These are phyloP conservation scores for Rallus limicola DNA, from an alignment of 2,113 vertebrate genomes.

Conservation along the genomic window DNA sequence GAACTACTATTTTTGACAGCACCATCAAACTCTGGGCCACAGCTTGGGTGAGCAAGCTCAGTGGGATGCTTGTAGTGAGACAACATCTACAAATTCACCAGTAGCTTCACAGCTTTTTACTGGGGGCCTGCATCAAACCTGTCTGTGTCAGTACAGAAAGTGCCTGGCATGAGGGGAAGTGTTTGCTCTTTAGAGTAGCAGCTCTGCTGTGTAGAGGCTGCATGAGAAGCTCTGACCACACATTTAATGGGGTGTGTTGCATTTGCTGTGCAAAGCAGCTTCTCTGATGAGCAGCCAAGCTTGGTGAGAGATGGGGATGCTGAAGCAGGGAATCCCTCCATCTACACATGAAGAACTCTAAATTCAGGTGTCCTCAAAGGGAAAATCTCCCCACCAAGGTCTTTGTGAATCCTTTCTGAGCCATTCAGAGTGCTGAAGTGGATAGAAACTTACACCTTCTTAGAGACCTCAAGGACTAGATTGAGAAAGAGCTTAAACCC, in stretches of 20 bases:
- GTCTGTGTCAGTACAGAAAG: background rate
- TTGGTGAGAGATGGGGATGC: background rate
- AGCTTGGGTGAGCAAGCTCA: background rate
- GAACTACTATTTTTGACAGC: background rate
- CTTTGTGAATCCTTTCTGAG: background rate
- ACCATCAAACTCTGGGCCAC: background rate
- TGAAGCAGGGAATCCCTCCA: background rate
- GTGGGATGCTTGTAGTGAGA: background rate
- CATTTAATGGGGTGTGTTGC: fast-evolving
- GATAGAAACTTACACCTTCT: background rate
- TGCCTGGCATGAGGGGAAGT: background rate
- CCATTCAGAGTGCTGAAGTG: background rate
- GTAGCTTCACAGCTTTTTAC: background rate
- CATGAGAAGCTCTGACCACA: background rate
- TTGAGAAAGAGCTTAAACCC: background rate
- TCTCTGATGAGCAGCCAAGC: background rate
- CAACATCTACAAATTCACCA: background rate
- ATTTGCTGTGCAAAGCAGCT: background rate
- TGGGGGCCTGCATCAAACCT: background rate
- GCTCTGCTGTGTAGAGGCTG: background rate
- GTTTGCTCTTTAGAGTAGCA: background rate
- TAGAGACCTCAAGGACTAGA: background rate
- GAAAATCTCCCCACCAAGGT: background rate
- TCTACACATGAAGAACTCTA: background rate
- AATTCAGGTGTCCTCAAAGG: background rate